Evolutionary conservation across 92 coral and sea anemone species (phyloP).

Genomic region (Phenganax subtilis): DNA sequence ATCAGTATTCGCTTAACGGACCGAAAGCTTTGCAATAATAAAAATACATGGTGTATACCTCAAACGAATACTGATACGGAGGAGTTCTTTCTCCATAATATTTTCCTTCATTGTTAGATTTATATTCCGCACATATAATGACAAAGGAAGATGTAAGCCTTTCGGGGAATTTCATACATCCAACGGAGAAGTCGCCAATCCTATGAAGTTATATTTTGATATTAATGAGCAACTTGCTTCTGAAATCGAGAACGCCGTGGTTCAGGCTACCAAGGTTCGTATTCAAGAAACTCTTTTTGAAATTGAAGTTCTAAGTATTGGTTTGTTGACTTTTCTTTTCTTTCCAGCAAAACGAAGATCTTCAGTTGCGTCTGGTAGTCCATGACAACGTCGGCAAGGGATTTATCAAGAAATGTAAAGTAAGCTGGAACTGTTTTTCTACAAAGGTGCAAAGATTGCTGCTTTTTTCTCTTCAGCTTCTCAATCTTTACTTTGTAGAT

Average conservation of each 20-base stretch:
- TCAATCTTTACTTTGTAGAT: constrained; percentile 41
- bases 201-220: constrained; percentile 80
- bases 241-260: constrained; percentile 68
- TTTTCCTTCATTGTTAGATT: constrained; percentile 41
- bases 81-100: not conserved
- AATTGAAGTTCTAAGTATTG: not conserved
- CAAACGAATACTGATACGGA: not conserved
- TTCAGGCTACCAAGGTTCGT: constrained; percentile 60
- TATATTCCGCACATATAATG: constrained; percentile 89
- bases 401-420: constrained; percentile 67
- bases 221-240: constrained; percentile 65
- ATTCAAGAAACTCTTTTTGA: not conserved
- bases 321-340: too few relatives aligned
- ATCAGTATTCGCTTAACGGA: too few relatives aligned
- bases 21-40: too few relatives aligned
- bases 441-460: not conserved
- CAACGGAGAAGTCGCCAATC: constrained; percentile 71
- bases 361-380: constrained; percentile 64
- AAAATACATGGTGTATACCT: too few relatives aligned
- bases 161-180: constrained; percentile 91
- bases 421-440: not conserved
- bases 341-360: constrained; percentile 67
- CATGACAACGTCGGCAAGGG: constrained; percentile 95
- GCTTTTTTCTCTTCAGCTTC: not conserved
- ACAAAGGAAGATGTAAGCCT: constrained; percentile 81